Percentiles rank a stretch among this genome's conserved stretches.
Evolutionary conservation across 2,888 invertebrate species (phyloP).

Genomic region (Parnassius apollo): DNA sequence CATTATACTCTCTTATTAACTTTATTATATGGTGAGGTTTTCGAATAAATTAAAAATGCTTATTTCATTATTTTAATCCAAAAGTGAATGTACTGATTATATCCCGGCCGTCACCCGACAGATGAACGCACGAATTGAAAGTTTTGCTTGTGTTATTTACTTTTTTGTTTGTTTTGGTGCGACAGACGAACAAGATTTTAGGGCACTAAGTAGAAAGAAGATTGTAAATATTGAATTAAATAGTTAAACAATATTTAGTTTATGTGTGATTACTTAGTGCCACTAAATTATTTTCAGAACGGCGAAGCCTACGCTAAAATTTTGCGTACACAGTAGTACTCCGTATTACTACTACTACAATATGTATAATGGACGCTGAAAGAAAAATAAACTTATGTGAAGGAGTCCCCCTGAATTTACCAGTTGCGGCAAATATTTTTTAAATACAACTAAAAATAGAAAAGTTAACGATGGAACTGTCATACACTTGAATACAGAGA

Average conservation of each 20-base stretch:
- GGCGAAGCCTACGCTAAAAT: conserved; percentile 59
- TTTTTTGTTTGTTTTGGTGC: conserved; percentile 48
- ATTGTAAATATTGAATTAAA: conserved; percentile 22
- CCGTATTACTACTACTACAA: conserved; percentile 43
- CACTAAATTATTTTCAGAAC: conserved; percentile 34
- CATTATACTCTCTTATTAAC: too few relatives aligned
- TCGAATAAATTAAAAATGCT: too few relatives aligned
- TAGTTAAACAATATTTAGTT: conserved; percentile 15
- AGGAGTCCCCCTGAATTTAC: conserved; percentile 65
- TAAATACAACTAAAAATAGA: conserved; percentile 66
- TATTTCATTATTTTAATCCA: too few relatives aligned
- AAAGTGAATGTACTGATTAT: too few relatives aligned
- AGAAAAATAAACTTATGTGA: conserved; percentile 67
- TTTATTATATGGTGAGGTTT: too few relatives aligned
- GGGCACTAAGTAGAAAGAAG: conserved; percentile 31
- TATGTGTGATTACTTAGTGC: conserved; percentile 47
- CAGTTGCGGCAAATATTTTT: conserved; percentile 71
- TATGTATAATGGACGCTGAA: conserved; percentile 66
- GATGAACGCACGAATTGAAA: conserved; percentile 48
- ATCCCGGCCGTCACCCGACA: conserved; percentile 42
- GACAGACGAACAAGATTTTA: conserved; percentile 40
- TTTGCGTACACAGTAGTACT: conserved; percentile 51
- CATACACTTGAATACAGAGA: conserved; percentile 73
- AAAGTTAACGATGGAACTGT: conserved; percentile 69
- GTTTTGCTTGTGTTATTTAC: conserved; percentile 54